Evolutionary conservation across 2,888 invertebrate genomes (phyloP), one percentile per base, ranked within the genome.

Genomic region (Thereva unica): DNA sequence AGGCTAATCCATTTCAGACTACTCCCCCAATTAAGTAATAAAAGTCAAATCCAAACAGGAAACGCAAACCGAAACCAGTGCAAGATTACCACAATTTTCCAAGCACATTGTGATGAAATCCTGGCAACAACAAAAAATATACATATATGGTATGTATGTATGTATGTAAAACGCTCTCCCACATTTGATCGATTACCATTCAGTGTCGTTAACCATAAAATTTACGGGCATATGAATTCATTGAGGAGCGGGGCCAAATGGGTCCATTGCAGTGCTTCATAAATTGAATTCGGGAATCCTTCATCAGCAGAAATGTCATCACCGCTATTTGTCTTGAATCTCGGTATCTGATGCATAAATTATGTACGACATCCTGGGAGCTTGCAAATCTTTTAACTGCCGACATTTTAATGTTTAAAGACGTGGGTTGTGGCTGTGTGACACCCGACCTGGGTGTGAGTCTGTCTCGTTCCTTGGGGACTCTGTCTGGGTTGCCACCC

Each of bases 251-350:
- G 37, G 50, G 23, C 49, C 50, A 61, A 61, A 50, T 40, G 23
- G 23, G 23, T 23, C 23, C 23, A 23, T 23, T 61, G 49, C 61
- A 61, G 50, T 50, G 23, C 50, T 40, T 50, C 50, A 61, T 61
- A 61, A 61, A 61, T 61, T 50, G 50, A 61, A 61, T 50, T 10
- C 38, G 40, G 41, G 38, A 23, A 61, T 61, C 50, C 50, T 50
- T 61, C 61, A 61, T 61, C 61, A 61, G 34, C 61, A 50, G 40
- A 23, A 61, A 10, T 41, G 40, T 49, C 40, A 53, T 53, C 37
- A 10, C 5, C 10, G 41, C 40, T 50, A 50, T 61, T 50, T 50
- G 10, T 9, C 41, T 23, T 9, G 6, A 12, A 35, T 8, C 10
- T 12, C 35, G 12, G 40, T 54, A 34, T 23, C 38, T 42, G 47